Conservation (phyloP, 2,797 vertebrate genomes). For the Onychomys leucogaster region DNA sequence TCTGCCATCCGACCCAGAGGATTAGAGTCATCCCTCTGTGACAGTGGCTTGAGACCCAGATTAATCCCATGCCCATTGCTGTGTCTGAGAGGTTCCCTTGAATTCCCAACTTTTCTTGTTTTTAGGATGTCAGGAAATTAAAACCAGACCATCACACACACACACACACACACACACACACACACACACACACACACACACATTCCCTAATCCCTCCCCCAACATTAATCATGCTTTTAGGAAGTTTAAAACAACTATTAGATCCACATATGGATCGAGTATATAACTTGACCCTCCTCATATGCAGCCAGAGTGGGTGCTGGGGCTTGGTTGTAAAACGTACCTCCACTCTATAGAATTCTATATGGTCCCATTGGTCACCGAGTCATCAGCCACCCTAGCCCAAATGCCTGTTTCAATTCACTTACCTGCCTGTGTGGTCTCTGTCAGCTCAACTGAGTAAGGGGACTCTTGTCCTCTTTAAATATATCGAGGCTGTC, state of each 20-base stretch:
- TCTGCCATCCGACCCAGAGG: neutral
- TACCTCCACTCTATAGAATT: neutral
- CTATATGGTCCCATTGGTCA: neutral
- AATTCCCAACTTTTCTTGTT: neutral
- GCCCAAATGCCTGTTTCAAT: neutral
- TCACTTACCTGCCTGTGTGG: slow-evolving; percentile 69
- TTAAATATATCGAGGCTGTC: slow-evolving; percentile 84
- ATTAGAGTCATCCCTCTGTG: neutral
- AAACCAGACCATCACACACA: neutral
- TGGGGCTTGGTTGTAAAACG: neutral
- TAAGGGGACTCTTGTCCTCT: slow-evolving; percentile 42
- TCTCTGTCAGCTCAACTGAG: slow-evolving; percentile 67
- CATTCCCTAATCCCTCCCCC: neutral
- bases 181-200: neutral
- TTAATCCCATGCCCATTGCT: neutral
- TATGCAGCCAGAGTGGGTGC: neutral
- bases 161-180: too few species aligned
- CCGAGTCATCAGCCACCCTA: neutral
- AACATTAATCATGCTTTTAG: neutral
- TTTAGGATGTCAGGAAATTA: neutral
- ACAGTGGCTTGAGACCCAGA: neutral
- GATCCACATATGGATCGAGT: neutral
- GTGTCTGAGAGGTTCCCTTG: neutral
- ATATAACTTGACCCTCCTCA: neutral
- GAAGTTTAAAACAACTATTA: neutral